phyloP scores from a whole-genome alignment of 2,888 invertebrate species.

The Metellina segmentata region DNA sequence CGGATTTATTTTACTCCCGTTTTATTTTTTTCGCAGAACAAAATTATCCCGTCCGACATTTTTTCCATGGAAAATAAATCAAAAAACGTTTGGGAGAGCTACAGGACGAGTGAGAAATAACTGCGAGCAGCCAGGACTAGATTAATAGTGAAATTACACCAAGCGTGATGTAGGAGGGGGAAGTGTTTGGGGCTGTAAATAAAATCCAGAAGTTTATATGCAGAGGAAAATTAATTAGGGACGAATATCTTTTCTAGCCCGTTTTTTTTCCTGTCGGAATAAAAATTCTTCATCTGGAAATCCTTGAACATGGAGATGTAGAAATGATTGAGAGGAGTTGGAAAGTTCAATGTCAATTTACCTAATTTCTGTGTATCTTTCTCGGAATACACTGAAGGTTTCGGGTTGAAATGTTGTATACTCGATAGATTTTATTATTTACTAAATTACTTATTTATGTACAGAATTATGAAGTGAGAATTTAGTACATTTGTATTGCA shows the following conservation, averaged over 20 bases:
- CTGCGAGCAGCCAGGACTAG: constrained; percentile 28
- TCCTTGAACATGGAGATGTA: neutral
- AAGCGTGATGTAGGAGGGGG: constrained; percentile 37
- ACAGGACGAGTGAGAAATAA: constrained; percentile 18
- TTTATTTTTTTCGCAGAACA: constrained; percentile 32
- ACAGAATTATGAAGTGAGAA: no score
- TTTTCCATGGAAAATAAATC: constrained; percentile 27
- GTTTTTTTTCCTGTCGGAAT: constrained; percentile 7
- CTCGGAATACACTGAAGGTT: no score
- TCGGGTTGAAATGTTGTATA: no score
- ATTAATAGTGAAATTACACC: constrained; percentile 54
- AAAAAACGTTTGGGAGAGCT: constrained; percentile 18
- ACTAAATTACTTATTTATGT: no score
- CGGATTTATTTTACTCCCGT: constrained; percentile 40
- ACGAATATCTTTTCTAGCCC: constrained; percentile 4
- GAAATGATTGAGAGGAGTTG: neutral
- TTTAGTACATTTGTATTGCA: no score
- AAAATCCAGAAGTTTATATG: constrained; percentile 16
- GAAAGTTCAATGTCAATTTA: no score
- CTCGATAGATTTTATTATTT: no score
- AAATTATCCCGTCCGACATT: constrained; percentile 63
- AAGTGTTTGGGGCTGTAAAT: constrained; percentile 38
- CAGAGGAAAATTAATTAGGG: constrained; percentile 35
- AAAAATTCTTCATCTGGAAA: constrained; percentile 20
- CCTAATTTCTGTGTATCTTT: no score